Evolutionary conservation across 2,888 invertebrate species (phyloP).

Genomic region (Alviniconcha strummeri): DNA sequence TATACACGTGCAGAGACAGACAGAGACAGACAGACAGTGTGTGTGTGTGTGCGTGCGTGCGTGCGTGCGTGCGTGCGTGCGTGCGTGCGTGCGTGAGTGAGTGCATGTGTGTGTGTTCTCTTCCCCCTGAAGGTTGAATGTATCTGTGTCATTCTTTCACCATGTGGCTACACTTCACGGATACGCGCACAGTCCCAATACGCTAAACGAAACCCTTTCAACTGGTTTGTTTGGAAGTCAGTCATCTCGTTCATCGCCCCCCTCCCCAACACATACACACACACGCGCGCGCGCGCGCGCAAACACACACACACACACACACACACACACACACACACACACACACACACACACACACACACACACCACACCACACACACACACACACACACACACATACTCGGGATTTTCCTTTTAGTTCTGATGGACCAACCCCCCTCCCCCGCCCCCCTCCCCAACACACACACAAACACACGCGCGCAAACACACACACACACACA

Average conservation of each 20-base stretch:
- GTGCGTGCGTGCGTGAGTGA: neutral
- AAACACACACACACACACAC: neutral
- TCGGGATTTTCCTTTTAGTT: too few species aligned
- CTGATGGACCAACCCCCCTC: too few species aligned
- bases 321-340: neutral
- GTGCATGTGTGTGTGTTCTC: neutral
- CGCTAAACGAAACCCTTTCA: too few species aligned
- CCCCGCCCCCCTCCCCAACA: too few species aligned
- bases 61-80: neutral
- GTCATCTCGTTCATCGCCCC: too few species aligned
- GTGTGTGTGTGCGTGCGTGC: neutral
- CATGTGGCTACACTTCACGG: too few species aligned
- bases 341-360: neutral
- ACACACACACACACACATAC: neutral
- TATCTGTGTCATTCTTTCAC: too few species aligned
- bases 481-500: conserved; percentile 1
- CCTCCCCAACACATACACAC: neutral
- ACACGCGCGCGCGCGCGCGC: neutral
- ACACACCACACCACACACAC: neutral
- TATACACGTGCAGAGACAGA: too few species aligned
- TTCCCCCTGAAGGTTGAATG: too few species aligned
- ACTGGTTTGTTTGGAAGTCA: too few species aligned
- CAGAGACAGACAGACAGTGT: neutral
- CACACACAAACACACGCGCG: neutral
- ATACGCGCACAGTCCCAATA: too few species aligned